Evolutionary conservation across 2,888 invertebrate genomes (phyloP).

Genomic region (Griposia aprilina): DNA sequence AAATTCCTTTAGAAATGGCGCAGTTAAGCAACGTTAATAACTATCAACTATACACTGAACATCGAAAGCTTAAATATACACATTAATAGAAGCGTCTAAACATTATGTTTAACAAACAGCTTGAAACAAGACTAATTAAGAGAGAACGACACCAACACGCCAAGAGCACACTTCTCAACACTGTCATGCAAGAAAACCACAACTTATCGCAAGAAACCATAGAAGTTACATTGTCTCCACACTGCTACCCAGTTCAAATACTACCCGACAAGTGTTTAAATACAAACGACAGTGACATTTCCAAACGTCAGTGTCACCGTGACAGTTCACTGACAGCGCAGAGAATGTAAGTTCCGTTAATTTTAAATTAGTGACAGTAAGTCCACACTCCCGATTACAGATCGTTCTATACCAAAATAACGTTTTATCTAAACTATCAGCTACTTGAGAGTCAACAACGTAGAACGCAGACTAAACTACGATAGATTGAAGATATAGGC

Average conservation of each 20-base stretch:
- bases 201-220: conserved; percentile 44
- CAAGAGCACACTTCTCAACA: conserved; percentile 80
- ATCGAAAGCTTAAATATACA: conserved; percentile 86
- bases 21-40: conserved; percentile 80
- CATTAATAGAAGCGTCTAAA: conserved; percentile 77
- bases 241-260: conserved; percentile 22
- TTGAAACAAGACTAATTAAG: conserved; percentile 77
- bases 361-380: conserved; percentile 89
- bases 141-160: conserved; percentile 87
- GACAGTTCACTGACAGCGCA: conserved; percentile 48
- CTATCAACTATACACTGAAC: conserved; percentile 83
- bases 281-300: conserved; percentile 27
- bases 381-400: conserved; percentile 72
- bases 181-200: conserved; percentile 76
- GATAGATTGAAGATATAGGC: conserved; percentile 80
- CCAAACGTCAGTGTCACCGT: conserved; percentile 33
- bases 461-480: conserved; percentile 84
- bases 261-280: not conserved
- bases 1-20: conserved; percentile 86
- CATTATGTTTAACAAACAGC: conserved; percentile 69
- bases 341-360: conserved; percentile 66
- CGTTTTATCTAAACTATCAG: conserved; percentile 81
- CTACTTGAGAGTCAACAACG: conserved; percentile 89
- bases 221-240: conserved; percentile 28
- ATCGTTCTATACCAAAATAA: conserved; percentile 87